Evolutionary conservation across 2,113 vertebrate species (phyloP).

Genomic region (Alosa alosa): DNA sequence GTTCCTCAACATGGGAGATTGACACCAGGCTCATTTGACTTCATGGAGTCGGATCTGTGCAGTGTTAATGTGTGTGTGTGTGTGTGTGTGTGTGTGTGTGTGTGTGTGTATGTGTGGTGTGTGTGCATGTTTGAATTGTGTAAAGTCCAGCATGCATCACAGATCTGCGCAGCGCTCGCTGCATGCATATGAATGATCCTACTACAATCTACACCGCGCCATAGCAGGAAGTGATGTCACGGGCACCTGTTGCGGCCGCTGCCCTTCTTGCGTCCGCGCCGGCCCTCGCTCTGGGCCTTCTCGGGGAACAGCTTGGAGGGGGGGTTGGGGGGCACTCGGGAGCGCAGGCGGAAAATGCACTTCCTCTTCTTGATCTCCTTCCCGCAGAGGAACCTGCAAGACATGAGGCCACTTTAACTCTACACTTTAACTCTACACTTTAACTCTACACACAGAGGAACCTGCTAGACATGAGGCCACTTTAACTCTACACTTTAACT

Average conservation of each 20-base stretch:
- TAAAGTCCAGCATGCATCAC: too few species aligned
- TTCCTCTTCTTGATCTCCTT: conserved; percentile 98
- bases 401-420: too few species aligned
- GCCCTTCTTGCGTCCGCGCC: conserved; percentile 71
- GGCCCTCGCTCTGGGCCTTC: conserved; percentile 68
- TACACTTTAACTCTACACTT: too few species aligned
- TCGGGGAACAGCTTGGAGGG: conserved; percentile 87
- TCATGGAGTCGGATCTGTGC: not conserved
- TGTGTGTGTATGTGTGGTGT: not conserved
- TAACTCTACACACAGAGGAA: too few species aligned
- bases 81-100: not conserved
- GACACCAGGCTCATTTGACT: too few species aligned
- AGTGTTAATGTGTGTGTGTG: not conserved
- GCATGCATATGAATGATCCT: not conserved
- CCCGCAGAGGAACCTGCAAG: conserved; percentile 81
- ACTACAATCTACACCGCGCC: not conserved
- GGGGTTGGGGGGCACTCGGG: conserved; percentile 87
- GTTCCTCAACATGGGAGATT: too few species aligned
- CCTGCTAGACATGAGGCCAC: too few species aligned
- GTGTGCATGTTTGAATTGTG: not conserved
- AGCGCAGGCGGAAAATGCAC: conserved; percentile 92
- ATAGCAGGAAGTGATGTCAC: not conserved
- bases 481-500: too few species aligned
- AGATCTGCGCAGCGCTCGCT: too few species aligned
- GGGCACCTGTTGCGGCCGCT: conserved; percentile 71